A percentile compares a stretch with the other conserved stretches of the same genome.
These are phyloP conservation scores for Callospermophilus lateralis DNA, from an alignment of 2,113 vertebrate species.

Conservation along the genomic window DNA sequence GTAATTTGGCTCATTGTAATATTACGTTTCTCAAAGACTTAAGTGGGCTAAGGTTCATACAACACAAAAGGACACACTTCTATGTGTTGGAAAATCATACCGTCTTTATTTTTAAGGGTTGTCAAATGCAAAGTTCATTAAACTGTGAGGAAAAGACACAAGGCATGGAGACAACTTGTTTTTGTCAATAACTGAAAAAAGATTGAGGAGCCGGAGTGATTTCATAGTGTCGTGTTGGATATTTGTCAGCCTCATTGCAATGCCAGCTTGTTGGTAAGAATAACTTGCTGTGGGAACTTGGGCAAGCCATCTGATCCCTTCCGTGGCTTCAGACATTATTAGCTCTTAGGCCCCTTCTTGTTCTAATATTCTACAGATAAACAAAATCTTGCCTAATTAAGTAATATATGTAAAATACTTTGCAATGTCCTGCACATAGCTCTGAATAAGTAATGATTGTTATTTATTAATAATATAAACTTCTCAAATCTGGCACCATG, in stretches of 20 bases:
- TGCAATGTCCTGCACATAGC: not conserved
- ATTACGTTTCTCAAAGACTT: not conserved
- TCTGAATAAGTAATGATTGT: not conserved
- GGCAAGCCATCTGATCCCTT: not conserved
- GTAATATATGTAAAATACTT: not conserved
- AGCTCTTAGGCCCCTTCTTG: not conserved
- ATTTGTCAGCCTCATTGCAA: not conserved
- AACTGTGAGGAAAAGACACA: not conserved
- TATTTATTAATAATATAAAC: not conserved
- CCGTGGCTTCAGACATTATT: not conserved
- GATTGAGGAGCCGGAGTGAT: not conserved
- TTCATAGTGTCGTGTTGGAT: not conserved
- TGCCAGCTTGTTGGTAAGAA: not conserved
- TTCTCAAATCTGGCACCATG: not conserved
- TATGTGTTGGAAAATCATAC: not conserved
- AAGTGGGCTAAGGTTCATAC: not conserved
- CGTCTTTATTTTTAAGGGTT: not conserved
- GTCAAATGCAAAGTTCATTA: not conserved
- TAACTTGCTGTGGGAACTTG: not conserved
- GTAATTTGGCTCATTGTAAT: not conserved
- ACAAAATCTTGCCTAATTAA: not conserved
- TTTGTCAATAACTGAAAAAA: conserved; percentile 10
- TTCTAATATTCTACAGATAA: not conserved
- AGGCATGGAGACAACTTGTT: not conserved
- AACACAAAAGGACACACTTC: not conserved